phyloP scores from a whole-genome alignment of 2,888 invertebrate genomes.

The Callyntrura guangdongensis region DNA sequence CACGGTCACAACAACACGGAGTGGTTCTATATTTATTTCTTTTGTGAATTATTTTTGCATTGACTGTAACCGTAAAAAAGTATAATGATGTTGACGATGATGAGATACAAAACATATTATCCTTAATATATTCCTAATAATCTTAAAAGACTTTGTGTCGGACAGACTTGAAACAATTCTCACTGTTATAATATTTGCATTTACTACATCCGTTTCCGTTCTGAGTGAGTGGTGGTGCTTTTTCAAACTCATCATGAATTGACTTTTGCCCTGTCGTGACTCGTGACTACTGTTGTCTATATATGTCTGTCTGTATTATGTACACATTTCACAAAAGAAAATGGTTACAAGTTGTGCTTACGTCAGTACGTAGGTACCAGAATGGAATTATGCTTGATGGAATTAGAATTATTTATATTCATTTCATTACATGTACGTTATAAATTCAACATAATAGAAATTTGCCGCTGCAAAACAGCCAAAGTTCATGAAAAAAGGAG shows the following conservation, averaged over 20 bases:
- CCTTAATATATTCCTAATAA: slow-evolving; percentile 22
- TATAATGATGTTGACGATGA: background rate
- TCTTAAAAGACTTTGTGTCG: slow-evolving; percentile 13
- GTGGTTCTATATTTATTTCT: background rate
- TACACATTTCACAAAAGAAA: background rate
- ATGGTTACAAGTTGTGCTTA: background rate
- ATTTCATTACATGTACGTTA: too few species aligned
- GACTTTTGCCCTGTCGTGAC: slow-evolving; percentile 38
- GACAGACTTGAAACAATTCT: background rate
- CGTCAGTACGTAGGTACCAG: background rate
- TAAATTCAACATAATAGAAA: background rate
- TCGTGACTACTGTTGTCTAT: background rate
- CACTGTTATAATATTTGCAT: slow-evolving; percentile 57
- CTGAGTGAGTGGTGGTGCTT: background rate
- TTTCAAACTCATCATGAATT: background rate
- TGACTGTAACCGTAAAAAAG: background rate
- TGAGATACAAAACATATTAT: background rate
- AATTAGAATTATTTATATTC: background rate
- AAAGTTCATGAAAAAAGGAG: background rate
- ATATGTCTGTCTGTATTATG: too few species aligned
- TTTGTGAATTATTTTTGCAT: background rate
- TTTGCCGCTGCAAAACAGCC: background rate
- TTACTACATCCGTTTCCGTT: slow-evolving; percentile 72
- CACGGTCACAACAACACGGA: background rate
- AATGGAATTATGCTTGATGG: background rate